These are phyloP conservation scores for Notoglanidium macrostoma DNA, from an alignment of 2,797 vertebrate genomes.

Conservation along the genomic window DNA sequence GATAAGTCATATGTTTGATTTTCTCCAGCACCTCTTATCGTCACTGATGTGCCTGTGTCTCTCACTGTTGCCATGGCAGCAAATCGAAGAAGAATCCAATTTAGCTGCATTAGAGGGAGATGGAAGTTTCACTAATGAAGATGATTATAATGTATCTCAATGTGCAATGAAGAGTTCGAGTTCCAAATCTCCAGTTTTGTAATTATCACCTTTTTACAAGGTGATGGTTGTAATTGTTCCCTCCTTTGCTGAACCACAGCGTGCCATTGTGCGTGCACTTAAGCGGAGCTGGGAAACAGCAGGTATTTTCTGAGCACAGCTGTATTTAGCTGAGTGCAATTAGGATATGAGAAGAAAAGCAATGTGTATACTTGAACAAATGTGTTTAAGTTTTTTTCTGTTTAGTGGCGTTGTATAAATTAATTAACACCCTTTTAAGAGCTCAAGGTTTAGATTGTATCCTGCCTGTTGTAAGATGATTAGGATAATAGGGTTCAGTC, in stretches of 20 bases:
- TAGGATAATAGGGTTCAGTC: not conserved
- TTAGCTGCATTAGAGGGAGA: conserved; percentile 6
- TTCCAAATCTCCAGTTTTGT: conserved; percentile 5
- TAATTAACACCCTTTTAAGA: not conserved
- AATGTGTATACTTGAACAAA: not conserved
- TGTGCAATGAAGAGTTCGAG: not conserved
- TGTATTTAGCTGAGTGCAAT: not conserved
- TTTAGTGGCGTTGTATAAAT: not conserved
- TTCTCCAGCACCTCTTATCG: conserved; percentile 22
- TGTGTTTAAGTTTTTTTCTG: not conserved
- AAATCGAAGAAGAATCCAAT: conserved; percentile 31
- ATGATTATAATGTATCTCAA: conserved; percentile 19
- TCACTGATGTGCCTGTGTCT: conserved; percentile 15
- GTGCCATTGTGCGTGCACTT: not conserved
- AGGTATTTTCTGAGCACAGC: not conserved
- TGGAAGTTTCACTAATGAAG: conserved; percentile 34
- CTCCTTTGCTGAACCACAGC: not conserved
- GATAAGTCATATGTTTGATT: not conserved
- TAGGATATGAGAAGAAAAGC: not conserved
- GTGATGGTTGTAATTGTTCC: conserved; percentile 22
- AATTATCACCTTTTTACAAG: conserved; percentile 19
- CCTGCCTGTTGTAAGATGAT: not conserved
- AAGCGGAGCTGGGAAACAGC: not conserved
- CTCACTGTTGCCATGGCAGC: conserved; percentile 45
- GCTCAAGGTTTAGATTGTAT: not conserved